Percentiles rank a stretch among this genome's conserved stretches.
phyloP scores from a whole-genome alignment of 2,888 invertebrate species.

The Philopedon plagiatum region DNA sequence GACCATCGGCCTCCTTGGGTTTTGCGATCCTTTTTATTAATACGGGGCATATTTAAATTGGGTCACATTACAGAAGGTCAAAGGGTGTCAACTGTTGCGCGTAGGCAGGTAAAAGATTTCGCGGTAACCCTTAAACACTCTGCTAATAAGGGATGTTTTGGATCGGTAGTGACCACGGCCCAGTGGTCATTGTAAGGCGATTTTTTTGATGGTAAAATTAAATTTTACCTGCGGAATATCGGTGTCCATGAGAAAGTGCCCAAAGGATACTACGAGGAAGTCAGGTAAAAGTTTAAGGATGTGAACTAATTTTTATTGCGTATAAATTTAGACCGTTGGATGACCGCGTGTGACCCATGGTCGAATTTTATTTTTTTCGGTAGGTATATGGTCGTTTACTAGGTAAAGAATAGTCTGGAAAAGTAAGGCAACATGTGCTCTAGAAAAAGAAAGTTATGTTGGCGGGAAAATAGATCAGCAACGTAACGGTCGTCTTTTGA shows the following conservation, averaged over 20 bases:
- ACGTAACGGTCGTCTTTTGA: slow-evolving; percentile 1
- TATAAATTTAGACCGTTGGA: slow-evolving; percentile 24
- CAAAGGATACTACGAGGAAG: slow-evolving; percentile 49
- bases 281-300: slow-evolving; percentile 55
- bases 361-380: slow-evolving; percentile 47
- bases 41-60: slow-evolving; percentile 17
- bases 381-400: slow-evolving; percentile 9
- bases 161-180: slow-evolving; percentile 32
- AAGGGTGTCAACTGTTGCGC: slow-evolving; percentile 61
- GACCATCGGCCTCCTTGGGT: slow-evolving; percentile 22
- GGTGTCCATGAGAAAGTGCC: slow-evolving; percentile 54
- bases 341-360: slow-evolving; percentile 54
- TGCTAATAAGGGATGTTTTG: not conserved
- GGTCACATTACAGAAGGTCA: slow-evolving; percentile 50
- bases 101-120: slow-evolving; percentile 59
- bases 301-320: slow-evolving; percentile 48
- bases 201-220: slow-evolving; percentile 18
- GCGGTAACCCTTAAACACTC: not conserved
- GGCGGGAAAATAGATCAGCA: slow-evolving; percentile 12
- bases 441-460: slow-evolving; percentile 1
- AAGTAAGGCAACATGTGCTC: not conserved
- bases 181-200: slow-evolving; percentile 42
- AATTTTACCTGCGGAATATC: slow-evolving; percentile 36
- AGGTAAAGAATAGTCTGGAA: slow-evolving; percentile 28
- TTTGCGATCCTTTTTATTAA: slow-evolving; percentile 27